phyloP scores from a whole-genome alignment of 1,140 invertebrate species.

The Hormaphis cornu region DNA sequence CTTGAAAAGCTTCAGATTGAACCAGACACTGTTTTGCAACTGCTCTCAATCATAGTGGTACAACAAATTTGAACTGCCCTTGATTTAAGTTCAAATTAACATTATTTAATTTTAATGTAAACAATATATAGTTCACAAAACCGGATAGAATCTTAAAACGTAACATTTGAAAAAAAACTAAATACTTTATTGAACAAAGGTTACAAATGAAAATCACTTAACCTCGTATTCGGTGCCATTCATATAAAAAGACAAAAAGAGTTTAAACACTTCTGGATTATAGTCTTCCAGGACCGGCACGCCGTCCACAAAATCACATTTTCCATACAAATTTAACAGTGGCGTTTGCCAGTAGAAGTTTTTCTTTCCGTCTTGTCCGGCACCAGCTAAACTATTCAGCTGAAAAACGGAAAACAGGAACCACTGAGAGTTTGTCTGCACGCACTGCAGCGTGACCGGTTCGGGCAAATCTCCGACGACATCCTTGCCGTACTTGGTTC shows the following conservation, averaged over 20 bases:
- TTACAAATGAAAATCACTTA: neutral
- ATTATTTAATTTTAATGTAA: too few relatives aligned
- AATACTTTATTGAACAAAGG: neutral
- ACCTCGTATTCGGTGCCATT: conserved; percentile 25
- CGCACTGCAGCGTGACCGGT: conserved; percentile 69
- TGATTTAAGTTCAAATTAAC: too few relatives aligned
- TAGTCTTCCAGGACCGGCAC: conserved; percentile 59
- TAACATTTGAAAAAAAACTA: neutral
- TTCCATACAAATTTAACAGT: conserved; percentile 56
- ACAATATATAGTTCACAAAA: too few relatives aligned
- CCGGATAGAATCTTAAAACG: too few relatives aligned
- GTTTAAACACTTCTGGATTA: conserved; percentile 65
- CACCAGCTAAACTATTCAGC: conserved; percentile 67
- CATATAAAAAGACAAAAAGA: conserved; percentile 65
- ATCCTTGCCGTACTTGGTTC: conserved; percentile 59
- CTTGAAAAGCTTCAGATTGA: too few relatives aligned
- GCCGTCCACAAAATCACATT: conserved; percentile 53
- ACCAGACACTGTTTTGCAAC: too few relatives aligned
- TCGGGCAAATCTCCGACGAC: conserved; percentile 56
- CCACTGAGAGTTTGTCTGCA: conserved; percentile 61
- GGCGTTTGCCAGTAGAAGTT: conserved; percentile 70
- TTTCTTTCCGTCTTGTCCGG: conserved; percentile 45
- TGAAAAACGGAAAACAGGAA: conserved; percentile 76
- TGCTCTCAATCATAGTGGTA: too few relatives aligned
- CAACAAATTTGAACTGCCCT: too few relatives aligned